Conservation (phyloP, 2,888 invertebrate genomes). For the Thymelicus sylvestris region DNA sequence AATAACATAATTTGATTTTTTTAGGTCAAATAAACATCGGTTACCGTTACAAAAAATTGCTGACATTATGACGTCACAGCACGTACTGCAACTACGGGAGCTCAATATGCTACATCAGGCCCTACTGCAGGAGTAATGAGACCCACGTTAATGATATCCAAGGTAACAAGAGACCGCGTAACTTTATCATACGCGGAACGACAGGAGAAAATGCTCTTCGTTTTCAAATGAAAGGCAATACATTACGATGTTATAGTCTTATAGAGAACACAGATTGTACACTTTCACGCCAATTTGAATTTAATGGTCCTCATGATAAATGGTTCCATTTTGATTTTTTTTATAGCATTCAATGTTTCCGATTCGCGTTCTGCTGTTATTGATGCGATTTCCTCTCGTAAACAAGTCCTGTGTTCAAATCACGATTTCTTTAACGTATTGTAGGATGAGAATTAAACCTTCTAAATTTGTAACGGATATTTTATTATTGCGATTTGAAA, state of each 20-base stretch:
- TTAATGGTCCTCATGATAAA: conserved; percentile 58
- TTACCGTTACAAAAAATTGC: background rate
- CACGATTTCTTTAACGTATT: background rate
- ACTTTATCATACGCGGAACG: conserved; percentile 73
- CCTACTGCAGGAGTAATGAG: conserved; percentile 49
- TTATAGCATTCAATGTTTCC: conserved; percentile 37
- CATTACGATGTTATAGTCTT: conserved; percentile 57
- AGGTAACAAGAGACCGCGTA: conserved; percentile 70
- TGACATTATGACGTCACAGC: background rate
- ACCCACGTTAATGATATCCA: conserved; percentile 64
- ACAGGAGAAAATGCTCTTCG: conserved; percentile 71
- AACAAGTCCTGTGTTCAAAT: background rate
- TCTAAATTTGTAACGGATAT: background rate
- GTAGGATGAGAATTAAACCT: background rate
- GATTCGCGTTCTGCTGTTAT: conserved; percentile 14
- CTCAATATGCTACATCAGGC: background rate
- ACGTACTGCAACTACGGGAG: background rate
- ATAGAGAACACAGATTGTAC: conserved; percentile 58
- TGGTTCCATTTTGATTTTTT: conserved; percentile 42
- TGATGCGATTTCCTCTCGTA: conserved; percentile 2
- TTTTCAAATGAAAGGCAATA: conserved; percentile 75
- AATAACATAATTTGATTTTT: too few species aligned
- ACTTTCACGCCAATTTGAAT: conserved; percentile 67
- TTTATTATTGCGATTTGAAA: conserved; percentile 2
- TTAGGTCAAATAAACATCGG: too few species aligned